Evolutionary conservation across 2,113 vertebrate species (phyloP), one percentile per base, ranked within the genome.

Genomic region (Pycnonotus jocosus): DNA sequence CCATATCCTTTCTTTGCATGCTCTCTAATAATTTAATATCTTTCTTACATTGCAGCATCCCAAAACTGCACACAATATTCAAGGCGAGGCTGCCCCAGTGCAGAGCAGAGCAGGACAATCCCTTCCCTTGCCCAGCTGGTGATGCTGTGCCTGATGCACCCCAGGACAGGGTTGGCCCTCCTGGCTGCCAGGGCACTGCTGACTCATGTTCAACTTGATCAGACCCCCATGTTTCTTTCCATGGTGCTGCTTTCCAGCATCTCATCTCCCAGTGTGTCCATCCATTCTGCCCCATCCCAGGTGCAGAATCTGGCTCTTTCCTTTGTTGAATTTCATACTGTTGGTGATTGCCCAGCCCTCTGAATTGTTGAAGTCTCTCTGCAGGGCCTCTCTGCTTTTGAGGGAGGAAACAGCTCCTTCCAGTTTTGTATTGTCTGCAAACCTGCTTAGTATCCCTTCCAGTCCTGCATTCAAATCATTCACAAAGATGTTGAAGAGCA

Each of bases 61-160:
- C 37, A 60, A 44, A 77, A 19, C 45, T 8, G 3, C 62, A 15
- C 17, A 22, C 27, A 60, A 0, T 22, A 33, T 27, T 51, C 27
- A 18, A 44, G 71, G 18, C 68, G 44, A 17, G 14, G 11, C 27
- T 4, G 2, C 13, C 9, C 14, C 25, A 12, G 13, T 4, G 15
- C 44, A 42, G 51, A 58, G 44, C 31, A 74, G 51, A 48, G 70
- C 0, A 1, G 61, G 44, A 57, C 35, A 86, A 5, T 76, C 13
- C 35, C 20, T 61, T 66, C 17, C 53, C 51, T 27, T 66, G 21
- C 44, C 44, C 0, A 0, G 31, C 1, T 58, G 51, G 58, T 0
- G 0, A 35, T 76, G 61, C 82, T 58, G 44, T 58, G 31, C 53
- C 44, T 76, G 61, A 42, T 50, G 35, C 3, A 1, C 24, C 12